Percentiles rank a stretch among this genome's conserved stretches.
phyloP scores from a whole-genome alignment of 2,797 vertebrate genomes.

The Florisuga fusca region DNA sequence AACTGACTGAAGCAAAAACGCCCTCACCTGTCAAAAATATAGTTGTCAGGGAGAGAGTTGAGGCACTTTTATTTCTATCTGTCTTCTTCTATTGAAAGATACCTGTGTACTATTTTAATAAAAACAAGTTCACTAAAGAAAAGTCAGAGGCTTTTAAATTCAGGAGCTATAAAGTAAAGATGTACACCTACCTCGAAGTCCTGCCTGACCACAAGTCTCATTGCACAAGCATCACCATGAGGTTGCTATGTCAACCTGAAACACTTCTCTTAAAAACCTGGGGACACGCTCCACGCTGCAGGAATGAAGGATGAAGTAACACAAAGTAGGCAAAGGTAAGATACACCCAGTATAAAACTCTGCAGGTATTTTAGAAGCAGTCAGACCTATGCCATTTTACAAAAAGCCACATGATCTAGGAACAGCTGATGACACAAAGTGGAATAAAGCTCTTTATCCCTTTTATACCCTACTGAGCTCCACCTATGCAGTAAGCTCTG shows the following conservation, averaged over 20 bases:
- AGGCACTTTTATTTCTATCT: not conserved
- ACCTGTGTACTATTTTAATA: not conserved
- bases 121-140: not conserved
- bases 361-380: not conserved
- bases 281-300: not conserved
- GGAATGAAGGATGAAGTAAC: not conserved
- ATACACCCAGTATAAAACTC: rapidly evolving
- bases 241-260: not conserved
- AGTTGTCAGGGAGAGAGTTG: not conserved
- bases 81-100: not conserved
- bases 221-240: not conserved
- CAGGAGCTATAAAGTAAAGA: not conserved
- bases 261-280: not conserved
- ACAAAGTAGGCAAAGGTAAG: not conserved
- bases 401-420: not conserved
- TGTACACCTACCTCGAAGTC: not conserved
- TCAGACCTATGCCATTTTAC: not conserved
- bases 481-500: not conserved
- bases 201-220: not conserved
- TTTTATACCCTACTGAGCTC: not conserved
- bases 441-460: not conserved
- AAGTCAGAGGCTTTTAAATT: not conserved
- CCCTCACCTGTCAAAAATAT: not conserved
- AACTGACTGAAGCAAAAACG: not conserved
- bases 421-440: not conserved